Evolutionary conservation across 2,113 vertebrate genomes (phyloP).

Genomic region (Crotalus horridus): DNA sequence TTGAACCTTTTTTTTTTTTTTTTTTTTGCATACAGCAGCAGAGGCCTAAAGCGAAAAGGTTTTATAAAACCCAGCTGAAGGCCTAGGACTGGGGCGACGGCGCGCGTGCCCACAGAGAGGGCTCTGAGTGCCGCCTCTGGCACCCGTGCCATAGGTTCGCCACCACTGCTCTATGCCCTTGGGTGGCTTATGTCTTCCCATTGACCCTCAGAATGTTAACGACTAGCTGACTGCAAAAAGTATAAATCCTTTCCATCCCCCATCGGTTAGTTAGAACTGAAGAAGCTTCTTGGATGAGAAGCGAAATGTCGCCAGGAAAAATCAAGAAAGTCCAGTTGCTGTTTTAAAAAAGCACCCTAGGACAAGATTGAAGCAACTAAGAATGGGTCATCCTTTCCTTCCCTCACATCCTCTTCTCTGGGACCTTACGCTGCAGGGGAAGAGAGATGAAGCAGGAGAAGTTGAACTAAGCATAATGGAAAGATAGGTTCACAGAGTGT

Average conservation of each 20-base stretch:
- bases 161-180: background rate
- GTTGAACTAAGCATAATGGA: background rate
- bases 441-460: background rate
- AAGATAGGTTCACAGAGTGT: background rate
- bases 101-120: no score
- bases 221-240: background rate
- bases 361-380: background rate
- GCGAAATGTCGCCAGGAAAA: background rate
- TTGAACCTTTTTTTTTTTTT: no score
- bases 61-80: no score
- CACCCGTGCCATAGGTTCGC: no score
- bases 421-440: background rate
- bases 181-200: background rate
- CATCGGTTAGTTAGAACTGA: background rate
- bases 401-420: background rate
- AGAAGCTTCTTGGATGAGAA: background rate
- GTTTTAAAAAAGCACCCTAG: background rate
- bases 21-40: no score
- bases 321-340: background rate
- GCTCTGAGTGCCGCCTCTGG: no score
- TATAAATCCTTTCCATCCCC: background rate
- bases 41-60: no score
- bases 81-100: no score
- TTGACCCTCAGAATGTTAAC: background rate
- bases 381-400: background rate